phyloP scores from a whole-genome alignment of 2,797 vertebrate species.

The Clamator glandarius region DNA sequence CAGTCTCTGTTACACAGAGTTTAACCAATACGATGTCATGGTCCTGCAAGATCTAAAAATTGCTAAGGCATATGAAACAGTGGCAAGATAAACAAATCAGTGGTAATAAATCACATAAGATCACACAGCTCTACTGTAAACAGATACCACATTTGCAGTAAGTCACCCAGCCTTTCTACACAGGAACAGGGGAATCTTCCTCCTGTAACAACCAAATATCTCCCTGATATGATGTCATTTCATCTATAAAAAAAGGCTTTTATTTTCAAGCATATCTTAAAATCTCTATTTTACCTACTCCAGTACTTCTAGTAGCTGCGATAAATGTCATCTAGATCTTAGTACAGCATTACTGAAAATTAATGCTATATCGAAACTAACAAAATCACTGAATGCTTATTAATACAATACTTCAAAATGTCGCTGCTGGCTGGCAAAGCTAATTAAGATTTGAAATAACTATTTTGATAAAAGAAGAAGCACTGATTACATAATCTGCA shows the following conservation, averaged over 20 bases:
- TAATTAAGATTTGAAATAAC: conserved; percentile 39
- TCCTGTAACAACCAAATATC: neutral
- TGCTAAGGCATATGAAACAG: neutral
- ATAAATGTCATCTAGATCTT: neutral
- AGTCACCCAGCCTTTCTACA: neutral
- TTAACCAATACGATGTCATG: neutral
- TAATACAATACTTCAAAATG: neutral
- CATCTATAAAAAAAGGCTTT: neutral
- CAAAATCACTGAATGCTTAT: neutral
- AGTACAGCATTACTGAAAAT: neutral
- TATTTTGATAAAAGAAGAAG: conserved; percentile 41
- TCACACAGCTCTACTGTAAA: neutral
- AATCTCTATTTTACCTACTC: neutral
- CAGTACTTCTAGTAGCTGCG: neutral
- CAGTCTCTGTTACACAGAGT: neutral
- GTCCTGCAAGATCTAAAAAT: neutral
- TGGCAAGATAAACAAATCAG: neutral
- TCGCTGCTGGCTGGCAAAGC: neutral
- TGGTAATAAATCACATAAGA: neutral
- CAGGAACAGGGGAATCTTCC: neutral
- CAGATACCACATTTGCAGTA: neutral
- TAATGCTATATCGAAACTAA: neutral
- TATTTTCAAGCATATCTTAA: neutral
- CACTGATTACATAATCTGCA: conserved; percentile 56
- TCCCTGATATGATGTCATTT: neutral